phyloP scores from a whole-genome alignment of 2,113 vertebrate species.

The Istiophorus platypterus region DNA sequence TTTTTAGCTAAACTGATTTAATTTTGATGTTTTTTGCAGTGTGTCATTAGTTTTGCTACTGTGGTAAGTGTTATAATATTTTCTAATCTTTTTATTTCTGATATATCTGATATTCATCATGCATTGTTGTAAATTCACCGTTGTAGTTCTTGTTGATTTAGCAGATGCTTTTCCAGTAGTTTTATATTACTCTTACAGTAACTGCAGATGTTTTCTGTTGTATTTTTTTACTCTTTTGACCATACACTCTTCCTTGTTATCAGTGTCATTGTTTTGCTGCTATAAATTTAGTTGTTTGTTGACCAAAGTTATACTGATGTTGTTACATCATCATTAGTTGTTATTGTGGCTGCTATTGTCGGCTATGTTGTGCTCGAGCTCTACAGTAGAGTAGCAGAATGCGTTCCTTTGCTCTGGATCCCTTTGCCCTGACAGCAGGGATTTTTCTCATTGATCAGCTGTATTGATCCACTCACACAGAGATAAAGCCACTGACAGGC shows the following conservation, averaged over 20 bases:
- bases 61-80: background rate
- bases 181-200: background rate
- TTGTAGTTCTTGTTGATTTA: background rate
- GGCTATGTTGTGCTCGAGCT: slow-evolving; percentile 4
- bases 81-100: background rate
- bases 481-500: slow-evolving; percentile 54
- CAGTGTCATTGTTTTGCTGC: background rate
- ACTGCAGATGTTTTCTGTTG: background rate
- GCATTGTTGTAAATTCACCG: background rate
- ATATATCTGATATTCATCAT: slow-evolving; percentile 13
- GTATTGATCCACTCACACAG: slow-evolving; percentile 62
- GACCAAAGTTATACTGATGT: background rate
- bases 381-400: slow-evolving; percentile 38
- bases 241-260: background rate
- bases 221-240: background rate
- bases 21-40: slow-evolving; percentile 9
- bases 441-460: slow-evolving; percentile 66
- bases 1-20: slow-evolving; percentile 11
- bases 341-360: background rate
- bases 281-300: slow-evolving; percentile 6
- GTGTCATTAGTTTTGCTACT: slow-evolving; percentile 6
- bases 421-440: slow-evolving; percentile 44
- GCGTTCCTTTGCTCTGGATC: slow-evolving; percentile 12
- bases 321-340: background rate
- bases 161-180: background rate